Base-by-base conservation (phyloP, 2,113 vertebrate genomes). In the Urocynchramus pylzowi region DNA sequence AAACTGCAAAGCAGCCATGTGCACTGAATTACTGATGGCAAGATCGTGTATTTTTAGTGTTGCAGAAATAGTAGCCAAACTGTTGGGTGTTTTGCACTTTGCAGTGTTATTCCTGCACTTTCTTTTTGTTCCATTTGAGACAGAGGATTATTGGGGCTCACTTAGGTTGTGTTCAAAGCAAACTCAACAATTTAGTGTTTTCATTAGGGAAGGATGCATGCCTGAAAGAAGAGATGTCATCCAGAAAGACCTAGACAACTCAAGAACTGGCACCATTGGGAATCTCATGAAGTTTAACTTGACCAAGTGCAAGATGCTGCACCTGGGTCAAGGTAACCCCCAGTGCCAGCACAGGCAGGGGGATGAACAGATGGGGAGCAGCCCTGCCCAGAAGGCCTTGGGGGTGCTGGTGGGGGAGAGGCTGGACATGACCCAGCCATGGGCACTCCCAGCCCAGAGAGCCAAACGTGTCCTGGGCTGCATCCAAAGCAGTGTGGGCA, bases 271-370 rank as follows among this genome's bases (percentile, higher is more conserved):
- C 1, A 2, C 10, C 35, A 33, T 23, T 47, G 17, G 47, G 6
- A 61, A 35, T 61, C 5, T 49, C 8, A 13, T 11, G 30, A 41
- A 6, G 10, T 61, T 11, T 42, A 41, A 49, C 10, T 54, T 37
- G 61, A 27, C 10, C 17, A 68, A 76, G 5, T 1, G 0, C 14
- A 35, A 22, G n/a, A 11, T 41, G 6, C 17, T 76, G 30, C 17
- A 26, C 8, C 24, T 49, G 35, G 6, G 1, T 23, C 0, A 0
- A 0, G 8, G 4, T 9, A 68, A 19, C 0, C 1, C 24, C 12
- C 0, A 0, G 5, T 45, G 31, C 4, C 30, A 54, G 4, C 42
- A 35, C 8, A 14, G 26, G 8, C 47, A 49, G 30, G 5, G 3
- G 5, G 16, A 35, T 35, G 70, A 31, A 2, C 54, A 31, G 20